These are phyloP conservation scores for Heliconius himera DNA, from an alignment of 1,140 invertebrate species.

Conservation along the genomic window DNA sequence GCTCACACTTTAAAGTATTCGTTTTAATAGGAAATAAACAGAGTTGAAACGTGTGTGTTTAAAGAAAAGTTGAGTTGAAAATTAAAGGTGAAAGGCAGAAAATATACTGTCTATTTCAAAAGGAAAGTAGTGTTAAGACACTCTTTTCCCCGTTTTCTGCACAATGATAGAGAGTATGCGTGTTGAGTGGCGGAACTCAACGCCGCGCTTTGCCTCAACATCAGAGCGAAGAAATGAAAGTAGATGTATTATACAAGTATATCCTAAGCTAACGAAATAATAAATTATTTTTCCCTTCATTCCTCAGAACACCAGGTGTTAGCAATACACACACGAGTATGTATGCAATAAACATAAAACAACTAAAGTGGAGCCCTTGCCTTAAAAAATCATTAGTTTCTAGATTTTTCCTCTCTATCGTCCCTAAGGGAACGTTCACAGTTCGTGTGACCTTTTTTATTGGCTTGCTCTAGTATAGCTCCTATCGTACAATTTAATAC, in stretches of 20 bases:
- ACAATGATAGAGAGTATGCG: too few relatives aligned
- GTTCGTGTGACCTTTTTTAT: not conserved
- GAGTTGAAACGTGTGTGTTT: too few relatives aligned
- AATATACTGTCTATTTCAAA: too few relatives aligned
- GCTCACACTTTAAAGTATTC: too few relatives aligned
- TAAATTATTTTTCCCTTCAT: not conserved
- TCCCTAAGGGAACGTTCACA: not conserved
- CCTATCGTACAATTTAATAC: not conserved
- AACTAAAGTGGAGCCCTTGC: not conserved
- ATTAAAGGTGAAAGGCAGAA: too few relatives aligned
- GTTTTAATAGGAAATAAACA: too few relatives aligned
- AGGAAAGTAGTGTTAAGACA: too few relatives aligned
- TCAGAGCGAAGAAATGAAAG: too few relatives aligned
- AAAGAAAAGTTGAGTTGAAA: too few relatives aligned
- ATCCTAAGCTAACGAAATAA: not conserved
- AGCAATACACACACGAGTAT: not conserved
- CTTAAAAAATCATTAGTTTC: conserved; percentile 1
- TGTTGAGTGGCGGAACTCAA: too few relatives aligned
- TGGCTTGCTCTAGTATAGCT: not conserved
- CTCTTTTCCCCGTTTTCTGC: too few relatives aligned
- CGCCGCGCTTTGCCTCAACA: too few relatives aligned
- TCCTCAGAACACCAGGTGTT: not conserved
- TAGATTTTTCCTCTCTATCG: not conserved
- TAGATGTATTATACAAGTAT: not conserved
- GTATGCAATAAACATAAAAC: conserved; percentile 2